A percentile compares a stretch with the other conserved stretches of the same genome.
phyloP scores from a whole-genome alignment of 64 coral and sea anemone genomes.

The Dendrophyllia cribrosa region DNA sequence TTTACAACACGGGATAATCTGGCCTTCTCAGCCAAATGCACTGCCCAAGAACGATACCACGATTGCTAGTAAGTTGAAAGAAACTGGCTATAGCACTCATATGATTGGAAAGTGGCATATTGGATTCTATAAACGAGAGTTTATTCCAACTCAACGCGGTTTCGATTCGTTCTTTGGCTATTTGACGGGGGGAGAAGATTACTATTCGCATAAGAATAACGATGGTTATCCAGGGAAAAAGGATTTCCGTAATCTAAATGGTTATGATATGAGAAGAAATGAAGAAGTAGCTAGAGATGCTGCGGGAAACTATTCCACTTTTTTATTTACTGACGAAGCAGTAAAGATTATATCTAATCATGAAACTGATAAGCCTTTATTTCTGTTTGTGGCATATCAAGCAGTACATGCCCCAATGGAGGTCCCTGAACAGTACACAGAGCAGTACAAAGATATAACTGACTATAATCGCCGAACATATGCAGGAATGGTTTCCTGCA shows the following conservation, averaged over 20 bases:
- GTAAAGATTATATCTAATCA: conserved; percentile 51
- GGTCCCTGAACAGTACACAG: conserved; percentile 54
- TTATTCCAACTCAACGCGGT: conserved; percentile 62
- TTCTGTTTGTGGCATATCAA: conserved; percentile 66
- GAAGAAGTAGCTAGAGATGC: conserved; percentile 19
- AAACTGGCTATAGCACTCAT: conserved; percentile 61
- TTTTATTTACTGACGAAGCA: conserved; percentile 63
- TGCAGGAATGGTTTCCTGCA: conserved; percentile 62
- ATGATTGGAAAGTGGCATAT: conserved; percentile 75
- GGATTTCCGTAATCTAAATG: neutral
- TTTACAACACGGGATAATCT: conserved; percentile 65
- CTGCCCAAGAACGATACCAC: conserved; percentile 64
- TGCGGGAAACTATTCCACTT: conserved; percentile 65
- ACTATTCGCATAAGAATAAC: conserved; percentile 49
- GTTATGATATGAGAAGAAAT: conserved; percentile 72
- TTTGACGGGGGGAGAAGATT: conserved; percentile 65
- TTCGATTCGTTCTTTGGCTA: conserved; percentile 74
- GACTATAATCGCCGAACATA: conserved; percentile 36
- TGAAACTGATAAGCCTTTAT: conserved; percentile 25
- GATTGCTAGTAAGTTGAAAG: conserved; percentile 50
- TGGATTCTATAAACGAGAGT: conserved; percentile 73
- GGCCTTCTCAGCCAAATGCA: conserved; percentile 61
- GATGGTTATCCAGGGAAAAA: conserved; percentile 7
- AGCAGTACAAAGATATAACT: conserved; percentile 49
- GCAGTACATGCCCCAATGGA: conserved; percentile 57